phyloP scores from a whole-genome alignment of 2,113 vertebrate genomes.

The Arizona elegans region DNA sequence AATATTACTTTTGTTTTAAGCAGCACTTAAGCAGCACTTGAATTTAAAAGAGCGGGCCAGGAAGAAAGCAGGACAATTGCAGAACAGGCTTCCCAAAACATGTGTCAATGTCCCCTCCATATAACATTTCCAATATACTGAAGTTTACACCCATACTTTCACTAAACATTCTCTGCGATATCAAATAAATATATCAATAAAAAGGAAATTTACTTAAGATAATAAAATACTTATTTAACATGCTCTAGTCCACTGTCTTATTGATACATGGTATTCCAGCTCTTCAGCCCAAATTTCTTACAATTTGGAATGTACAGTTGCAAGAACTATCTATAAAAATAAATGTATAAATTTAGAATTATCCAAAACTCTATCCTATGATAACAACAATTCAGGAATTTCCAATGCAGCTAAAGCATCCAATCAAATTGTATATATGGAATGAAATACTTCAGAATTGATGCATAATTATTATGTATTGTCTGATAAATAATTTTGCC shows the following conservation, averaged over 20 bases:
- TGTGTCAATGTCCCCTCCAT: neutral
- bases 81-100: neutral
- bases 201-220: neutral
- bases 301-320: too few species aligned
- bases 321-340: neutral
- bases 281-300: neutral
- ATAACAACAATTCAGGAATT: neutral
- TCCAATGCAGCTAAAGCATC: neutral
- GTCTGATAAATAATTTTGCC: neutral
- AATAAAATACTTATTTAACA: neutral
- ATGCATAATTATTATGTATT: neutral
- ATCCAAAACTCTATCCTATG: neutral
- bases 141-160: neutral
- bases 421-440: neutral
- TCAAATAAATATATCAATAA: neutral
- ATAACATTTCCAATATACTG: neutral
- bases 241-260: neutral
- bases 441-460: neutral
- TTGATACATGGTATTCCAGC: neutral
- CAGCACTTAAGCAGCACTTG: neutral
- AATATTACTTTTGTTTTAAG: neutral
- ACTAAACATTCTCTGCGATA: neutral
- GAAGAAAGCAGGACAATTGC: neutral
- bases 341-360: neutral
- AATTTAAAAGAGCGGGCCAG: neutral